Evolutionary conservation across 2,888 invertebrate species (phyloP).

Genomic region (Brassicogethes aeneus): DNA sequence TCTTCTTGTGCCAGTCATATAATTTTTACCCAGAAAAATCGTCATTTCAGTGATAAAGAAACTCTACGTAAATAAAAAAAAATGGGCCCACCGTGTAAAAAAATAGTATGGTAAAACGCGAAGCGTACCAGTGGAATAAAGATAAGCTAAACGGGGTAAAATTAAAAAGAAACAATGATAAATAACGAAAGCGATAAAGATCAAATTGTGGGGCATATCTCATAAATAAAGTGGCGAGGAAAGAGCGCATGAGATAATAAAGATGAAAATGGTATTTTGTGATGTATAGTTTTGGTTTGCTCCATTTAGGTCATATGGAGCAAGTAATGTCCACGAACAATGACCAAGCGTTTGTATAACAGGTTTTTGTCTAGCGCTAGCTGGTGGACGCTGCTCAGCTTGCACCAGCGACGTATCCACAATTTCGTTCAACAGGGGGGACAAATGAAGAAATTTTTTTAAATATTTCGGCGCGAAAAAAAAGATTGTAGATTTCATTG

Average conservation of each 20-base stretch:
- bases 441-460: background rate
- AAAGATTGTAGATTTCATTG: background rate
- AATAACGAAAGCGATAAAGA: background rate
- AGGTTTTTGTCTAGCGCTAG: conserved; percentile 38
- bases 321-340: conserved; percentile 36
- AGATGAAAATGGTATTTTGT: conserved; percentile 12
- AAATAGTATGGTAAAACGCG: too few species aligned
- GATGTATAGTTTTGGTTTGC: conserved; percentile 32
- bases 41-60: too few species aligned
- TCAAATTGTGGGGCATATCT: background rate
- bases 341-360: conserved; percentile 35
- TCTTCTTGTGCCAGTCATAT: too few species aligned
- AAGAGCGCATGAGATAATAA: conserved; percentile 1
- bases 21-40: too few species aligned
- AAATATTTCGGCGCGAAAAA: conserved; percentile 1
- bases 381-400: conserved; percentile 32
- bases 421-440: conserved; percentile 5
- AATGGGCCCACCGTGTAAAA: too few species aligned
- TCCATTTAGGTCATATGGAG: conserved; percentile 36
- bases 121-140: background rate
- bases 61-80: too few species aligned
- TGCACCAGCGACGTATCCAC: conserved; percentile 8
- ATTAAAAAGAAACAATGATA: background rate
- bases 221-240: background rate
- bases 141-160: background rate